Percentiles rank a stretch among this genome's conserved stretches.
These are phyloP conservation scores for Sylvilagus bachmani DNA, from an alignment of 2,113 vertebrate species.

Conservation along the genomic window DNA sequence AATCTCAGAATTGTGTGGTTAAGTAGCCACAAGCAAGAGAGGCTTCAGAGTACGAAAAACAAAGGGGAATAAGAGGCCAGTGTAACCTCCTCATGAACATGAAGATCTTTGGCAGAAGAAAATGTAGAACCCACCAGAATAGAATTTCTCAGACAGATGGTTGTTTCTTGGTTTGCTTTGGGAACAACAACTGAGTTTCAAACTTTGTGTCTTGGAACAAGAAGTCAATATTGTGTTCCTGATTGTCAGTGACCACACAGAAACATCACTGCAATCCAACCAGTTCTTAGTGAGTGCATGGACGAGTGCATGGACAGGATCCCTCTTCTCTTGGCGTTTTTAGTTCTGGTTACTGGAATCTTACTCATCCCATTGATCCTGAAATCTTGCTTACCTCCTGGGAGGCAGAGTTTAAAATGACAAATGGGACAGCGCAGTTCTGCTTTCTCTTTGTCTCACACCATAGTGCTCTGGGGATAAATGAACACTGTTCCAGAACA, in stretches of 20 bases:
- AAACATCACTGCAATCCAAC: not conserved
- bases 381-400: not conserved
- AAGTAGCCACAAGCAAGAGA: slow-evolving; percentile 10
- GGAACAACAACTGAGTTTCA: not conserved
- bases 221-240: not conserved
- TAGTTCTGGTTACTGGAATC: not conserved
- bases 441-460: not conserved
- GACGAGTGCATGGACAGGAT: not conserved
- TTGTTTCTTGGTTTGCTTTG: not conserved
- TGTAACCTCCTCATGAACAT: not conserved
- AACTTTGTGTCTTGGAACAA: slow-evolving; percentile 11
- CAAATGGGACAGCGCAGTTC: not conserved
- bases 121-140: not conserved
- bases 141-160: slow-evolving; percentile 18
- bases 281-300: not conserved
- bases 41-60: not conserved
- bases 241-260: not conserved
- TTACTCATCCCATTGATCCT: not conserved
- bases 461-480: not conserved
- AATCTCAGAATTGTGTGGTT: not conserved
- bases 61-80: not conserved
- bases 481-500: not conserved
- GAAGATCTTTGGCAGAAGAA: slow-evolving; percentile 22
- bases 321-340: not conserved
- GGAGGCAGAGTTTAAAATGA: not conserved